Evolutionary conservation across 64 coral and sea anemone species (phyloP).

Genomic region (Montipora sp.): DNA sequence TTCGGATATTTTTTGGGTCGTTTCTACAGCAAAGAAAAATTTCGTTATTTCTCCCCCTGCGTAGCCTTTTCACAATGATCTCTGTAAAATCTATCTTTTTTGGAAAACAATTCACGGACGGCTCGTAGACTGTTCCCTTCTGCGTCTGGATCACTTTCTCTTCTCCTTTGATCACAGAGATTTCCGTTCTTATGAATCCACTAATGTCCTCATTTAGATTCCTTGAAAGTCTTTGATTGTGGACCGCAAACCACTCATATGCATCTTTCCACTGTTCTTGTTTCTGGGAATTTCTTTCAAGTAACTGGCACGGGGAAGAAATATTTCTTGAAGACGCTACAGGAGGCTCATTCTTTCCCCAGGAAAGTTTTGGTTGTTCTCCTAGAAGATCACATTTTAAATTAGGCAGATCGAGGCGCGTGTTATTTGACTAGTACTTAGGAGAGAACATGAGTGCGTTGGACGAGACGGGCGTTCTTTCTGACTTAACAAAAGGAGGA

Average conservation of each 20-base stretch:
- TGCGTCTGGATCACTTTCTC: not conserved
- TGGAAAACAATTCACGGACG: not conserved
- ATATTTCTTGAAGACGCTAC: conserved; percentile 9
- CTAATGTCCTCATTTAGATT: not conserved
- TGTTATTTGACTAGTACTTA: too few relatives aligned
- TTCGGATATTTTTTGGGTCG: not conserved
- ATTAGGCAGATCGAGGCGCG: too few relatives aligned
- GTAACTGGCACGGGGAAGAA: not conserved
- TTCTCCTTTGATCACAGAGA: not conserved
- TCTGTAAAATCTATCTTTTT: not conserved
- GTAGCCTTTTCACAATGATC: not conserved
- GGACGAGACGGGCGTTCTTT: not conserved
- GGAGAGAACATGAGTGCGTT: not conserved
- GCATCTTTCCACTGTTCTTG: not conserved
- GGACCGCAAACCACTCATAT: not conserved
- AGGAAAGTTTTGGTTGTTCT: not conserved
- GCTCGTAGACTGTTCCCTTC: not conserved
- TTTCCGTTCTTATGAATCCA: conserved; percentile 6
- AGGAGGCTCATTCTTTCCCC: not conserved
- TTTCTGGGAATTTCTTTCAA: not conserved
- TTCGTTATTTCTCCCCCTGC: not conserved
- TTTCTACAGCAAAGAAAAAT: not conserved
- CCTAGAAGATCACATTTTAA: too few relatives aligned
- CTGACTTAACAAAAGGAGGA: not conserved
- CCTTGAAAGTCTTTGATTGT: not conserved